These are phyloP conservation scores for Gambelia wislizenii DNA, from an alignment of 2,797 vertebrate species.

Conservation along the genomic window DNA sequence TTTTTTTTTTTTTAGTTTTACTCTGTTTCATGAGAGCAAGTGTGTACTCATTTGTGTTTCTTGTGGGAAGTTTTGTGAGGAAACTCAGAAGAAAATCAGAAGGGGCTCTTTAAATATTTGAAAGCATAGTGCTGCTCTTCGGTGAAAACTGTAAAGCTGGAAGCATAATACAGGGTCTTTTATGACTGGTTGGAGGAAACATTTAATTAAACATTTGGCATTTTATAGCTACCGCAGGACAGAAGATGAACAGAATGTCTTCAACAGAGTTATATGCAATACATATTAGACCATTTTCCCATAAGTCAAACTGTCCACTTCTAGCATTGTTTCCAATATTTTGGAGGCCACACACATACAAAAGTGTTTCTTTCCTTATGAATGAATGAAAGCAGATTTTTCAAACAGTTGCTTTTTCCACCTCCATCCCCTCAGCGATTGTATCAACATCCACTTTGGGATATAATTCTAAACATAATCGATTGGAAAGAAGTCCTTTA, in stretches of 20 bases:
- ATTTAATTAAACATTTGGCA: conserved; percentile 11
- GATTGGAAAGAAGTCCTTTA: neutral
- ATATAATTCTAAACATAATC: neutral
- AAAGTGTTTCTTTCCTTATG: neutral
- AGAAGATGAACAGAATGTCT: neutral
- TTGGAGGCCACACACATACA: neutral
- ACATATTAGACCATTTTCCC: neutral
- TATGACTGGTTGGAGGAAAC: conserved; percentile 1
- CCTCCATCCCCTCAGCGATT: neutral
- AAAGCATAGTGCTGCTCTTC: neutral
- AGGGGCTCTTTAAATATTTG: neutral
- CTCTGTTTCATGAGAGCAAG: neutral
- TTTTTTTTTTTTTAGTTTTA: neutral
- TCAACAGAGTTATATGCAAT: neutral
- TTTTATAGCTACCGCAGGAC: conserved; percentile 6
- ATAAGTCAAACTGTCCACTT: neutral
- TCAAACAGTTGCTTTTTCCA: neutral
- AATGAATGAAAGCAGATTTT: conserved; percentile 21
- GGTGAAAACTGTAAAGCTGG: neutral
- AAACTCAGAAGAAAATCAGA: neutral
- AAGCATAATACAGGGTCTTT: neutral
- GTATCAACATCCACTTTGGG: fast-evolving
- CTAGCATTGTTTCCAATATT: neutral
- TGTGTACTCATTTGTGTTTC: neutral
- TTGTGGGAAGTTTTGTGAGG: neutral